These are phyloP conservation scores for Pangasius sanitwongsei DNA, from an alignment of 2,797 vertebrate species.

Conservation along the genomic window DNA sequence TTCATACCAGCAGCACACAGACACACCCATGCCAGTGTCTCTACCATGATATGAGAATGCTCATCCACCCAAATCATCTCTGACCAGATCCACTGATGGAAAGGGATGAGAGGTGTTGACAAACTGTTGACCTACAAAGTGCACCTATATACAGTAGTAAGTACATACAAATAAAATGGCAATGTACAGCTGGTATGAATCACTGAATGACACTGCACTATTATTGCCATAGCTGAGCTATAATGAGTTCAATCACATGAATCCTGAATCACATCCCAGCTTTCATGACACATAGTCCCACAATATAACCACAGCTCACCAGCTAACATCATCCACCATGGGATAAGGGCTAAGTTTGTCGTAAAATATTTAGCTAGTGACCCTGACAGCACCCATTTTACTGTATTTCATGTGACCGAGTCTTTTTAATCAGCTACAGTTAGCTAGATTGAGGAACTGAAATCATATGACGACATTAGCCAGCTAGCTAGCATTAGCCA, in stretches of 20 bases:
- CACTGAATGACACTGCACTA: not conserved
- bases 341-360: not conserved
- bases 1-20: not conserved
- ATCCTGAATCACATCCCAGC: not conserved
- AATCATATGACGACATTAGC: slow-evolving; percentile 48
- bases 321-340: not conserved
- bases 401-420: not conserved
- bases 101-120: not conserved
- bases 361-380: not conserved
- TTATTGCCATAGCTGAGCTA: not conserved
- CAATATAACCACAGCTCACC: not conserved
- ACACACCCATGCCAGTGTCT: not conserved
- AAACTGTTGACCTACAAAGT: not conserved
- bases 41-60: not conserved
- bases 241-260: not conserved
- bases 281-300: not conserved
- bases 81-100: not conserved
- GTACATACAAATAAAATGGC: not conserved
- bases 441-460: slow-evolving; percentile 47
- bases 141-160: not conserved
- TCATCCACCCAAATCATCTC: not conserved
- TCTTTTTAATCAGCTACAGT: not conserved
- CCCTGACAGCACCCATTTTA: not conserved
- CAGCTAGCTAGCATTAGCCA: not conserved
- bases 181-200: not conserved